These are phyloP conservation scores for Elysia chlorotica DNA, from an alignment of 1,140 invertebrate genomes.

Conservation along the genomic window DNA sequence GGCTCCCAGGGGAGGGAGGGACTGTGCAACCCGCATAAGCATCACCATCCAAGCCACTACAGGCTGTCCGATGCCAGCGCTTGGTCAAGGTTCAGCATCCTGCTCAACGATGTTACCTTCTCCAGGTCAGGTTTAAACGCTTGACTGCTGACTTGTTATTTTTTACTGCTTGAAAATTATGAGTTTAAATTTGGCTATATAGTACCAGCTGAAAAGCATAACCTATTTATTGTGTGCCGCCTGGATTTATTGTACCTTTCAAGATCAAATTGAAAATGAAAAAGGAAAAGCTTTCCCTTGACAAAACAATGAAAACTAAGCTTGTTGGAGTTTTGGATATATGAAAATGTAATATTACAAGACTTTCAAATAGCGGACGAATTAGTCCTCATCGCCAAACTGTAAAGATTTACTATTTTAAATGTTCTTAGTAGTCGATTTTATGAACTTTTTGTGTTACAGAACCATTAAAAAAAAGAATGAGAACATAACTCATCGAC, in stretches of 20 bases:
- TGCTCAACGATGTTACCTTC: slow-evolving; percentile 59
- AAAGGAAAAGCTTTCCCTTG: background rate
- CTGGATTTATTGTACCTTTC: background rate
- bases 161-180: background rate
- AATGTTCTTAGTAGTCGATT: too few species aligned
- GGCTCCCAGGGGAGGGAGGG: slow-evolving; percentile 36
- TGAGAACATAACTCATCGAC: too few species aligned
- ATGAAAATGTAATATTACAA: too few species aligned
- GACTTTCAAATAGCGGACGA: too few species aligned
- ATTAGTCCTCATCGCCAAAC: too few species aligned
- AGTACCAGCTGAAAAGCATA: background rate
- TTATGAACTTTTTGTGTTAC: too few species aligned
- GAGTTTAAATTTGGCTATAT: background rate
- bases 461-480: too few species aligned
- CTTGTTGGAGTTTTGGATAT: too few species aligned
- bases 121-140: slow-evolving; percentile 52
- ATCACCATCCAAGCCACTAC: slow-evolving; percentile 58
- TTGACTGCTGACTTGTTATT: background rate
- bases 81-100: slow-evolving; percentile 61
- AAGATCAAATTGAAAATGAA: background rate
- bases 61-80: slow-evolving; percentile 47
- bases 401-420: too few species aligned
- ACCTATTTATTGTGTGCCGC: background rate
- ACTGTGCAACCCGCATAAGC: slow-evolving; percentile 60
- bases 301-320: too few species aligned